Percentiles rank a stretch among this genome's conserved stretches.
Conservation (phyloP, 1,140 invertebrate species). For the Drosophila sechellia region DNA sequence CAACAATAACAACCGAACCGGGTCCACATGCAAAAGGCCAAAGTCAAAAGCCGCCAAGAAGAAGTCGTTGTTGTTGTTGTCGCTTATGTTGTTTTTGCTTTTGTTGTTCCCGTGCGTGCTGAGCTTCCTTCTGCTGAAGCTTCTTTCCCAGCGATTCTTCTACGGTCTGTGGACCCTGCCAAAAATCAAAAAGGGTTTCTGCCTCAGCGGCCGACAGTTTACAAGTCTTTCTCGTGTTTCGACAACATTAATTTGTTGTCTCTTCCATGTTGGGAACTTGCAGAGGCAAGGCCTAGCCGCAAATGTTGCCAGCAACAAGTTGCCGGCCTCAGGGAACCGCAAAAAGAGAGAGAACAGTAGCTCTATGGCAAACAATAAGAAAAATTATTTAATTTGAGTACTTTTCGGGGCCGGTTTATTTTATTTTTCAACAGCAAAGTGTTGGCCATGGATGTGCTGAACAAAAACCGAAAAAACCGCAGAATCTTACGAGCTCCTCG, state of each 20-base stretch:
- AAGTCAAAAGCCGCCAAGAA: conserved; percentile 54
- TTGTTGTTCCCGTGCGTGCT: conserved; percentile 58
- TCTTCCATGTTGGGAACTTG: conserved; percentile 34
- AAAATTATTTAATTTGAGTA: conserved; percentile 74
- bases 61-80: conserved; percentile 9
- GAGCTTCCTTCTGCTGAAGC: conserved; percentile 20
- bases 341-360: conserved; percentile 60
- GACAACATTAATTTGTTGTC: conserved; percentile 66
- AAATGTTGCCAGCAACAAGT: conserved; percentile 46
- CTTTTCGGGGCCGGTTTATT: conserved; percentile 19
- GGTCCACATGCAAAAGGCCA: conserved; percentile 40
- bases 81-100: not conserved
- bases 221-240: conserved; percentile 69
- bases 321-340: conserved; percentile 48
- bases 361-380: conserved; percentile 57
- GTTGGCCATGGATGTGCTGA: not conserved
- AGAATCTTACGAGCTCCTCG: conserved; percentile 62
- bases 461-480: conserved; percentile 57
- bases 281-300: not conserved
- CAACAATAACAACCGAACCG: conserved; percentile 38
- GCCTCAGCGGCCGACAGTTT: conserved; percentile 52
- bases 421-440: not conserved
- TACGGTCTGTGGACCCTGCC: conserved; percentile 25
- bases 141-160: conserved; percentile 47
- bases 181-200: conserved; percentile 48